These are phyloP conservation scores for Capra hircus DNA, from an alignment of 2,113 vertebrate genomes.

Conservation along the genomic window DNA sequence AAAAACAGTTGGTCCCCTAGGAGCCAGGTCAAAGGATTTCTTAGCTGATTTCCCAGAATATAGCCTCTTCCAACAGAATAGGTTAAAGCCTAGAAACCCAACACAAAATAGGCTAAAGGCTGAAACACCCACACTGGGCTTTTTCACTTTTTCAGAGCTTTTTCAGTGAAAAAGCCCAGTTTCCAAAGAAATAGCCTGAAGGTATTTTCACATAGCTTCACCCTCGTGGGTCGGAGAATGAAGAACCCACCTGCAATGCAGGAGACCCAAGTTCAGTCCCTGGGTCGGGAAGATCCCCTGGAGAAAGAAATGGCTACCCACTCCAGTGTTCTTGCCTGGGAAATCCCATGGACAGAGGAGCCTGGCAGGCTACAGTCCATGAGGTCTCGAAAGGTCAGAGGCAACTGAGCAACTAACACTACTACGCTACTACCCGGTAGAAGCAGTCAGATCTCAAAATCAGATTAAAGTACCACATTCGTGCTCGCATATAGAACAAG, in stretches of 20 bases:
- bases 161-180: too few species aligned
- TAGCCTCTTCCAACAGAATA: neutral
- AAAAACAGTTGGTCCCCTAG: neutral
- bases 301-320: neutral
- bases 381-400: neutral
- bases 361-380: accelerated
- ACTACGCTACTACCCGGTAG: accelerated
- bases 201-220: neutral
- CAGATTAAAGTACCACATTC: neutral
- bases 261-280: neutral
- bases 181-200: neutral
- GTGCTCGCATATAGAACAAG: neutral
- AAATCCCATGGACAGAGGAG: neutral
- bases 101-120: neutral
- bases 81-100: neutral
- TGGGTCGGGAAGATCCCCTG: neutral
- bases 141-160: too few species aligned
- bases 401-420: neutral
- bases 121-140: neutral
- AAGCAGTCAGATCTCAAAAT: neutral
- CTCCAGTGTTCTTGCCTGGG: neutral
- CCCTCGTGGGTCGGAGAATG: neutral
- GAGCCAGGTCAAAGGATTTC: neutral
- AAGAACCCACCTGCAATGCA: neutral
- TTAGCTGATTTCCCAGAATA: neutral